Conservation (phyloP, 2,888 invertebrate genomes). For the Unio delphinus region DNA sequence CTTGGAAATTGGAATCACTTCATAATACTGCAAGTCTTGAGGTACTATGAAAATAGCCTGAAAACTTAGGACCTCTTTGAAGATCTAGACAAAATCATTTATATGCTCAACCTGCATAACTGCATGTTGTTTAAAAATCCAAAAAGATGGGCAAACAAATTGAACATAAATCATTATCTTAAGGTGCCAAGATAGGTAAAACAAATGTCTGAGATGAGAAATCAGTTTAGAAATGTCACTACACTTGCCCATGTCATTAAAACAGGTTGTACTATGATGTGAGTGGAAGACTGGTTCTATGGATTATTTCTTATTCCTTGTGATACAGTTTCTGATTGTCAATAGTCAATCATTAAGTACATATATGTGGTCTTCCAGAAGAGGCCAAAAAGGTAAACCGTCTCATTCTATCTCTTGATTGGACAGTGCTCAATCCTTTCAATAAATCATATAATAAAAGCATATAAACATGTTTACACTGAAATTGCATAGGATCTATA, state of each 20-base stretch:
- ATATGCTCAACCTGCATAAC: too few relatives aligned
- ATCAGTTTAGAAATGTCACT: background rate
- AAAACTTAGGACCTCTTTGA: background rate
- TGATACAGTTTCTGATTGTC: background rate
- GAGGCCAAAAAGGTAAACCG: background rate
- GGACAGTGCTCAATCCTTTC: background rate
- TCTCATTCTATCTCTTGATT: slow-evolving; percentile 1
- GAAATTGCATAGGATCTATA: too few relatives aligned
- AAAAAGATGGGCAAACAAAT: background rate
- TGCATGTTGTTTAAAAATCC: background rate
- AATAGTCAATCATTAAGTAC: slow-evolving; percentile 2
- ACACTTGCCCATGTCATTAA: slow-evolving; percentile 1
- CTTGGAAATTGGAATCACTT: too few relatives aligned
- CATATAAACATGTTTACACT: background rate
- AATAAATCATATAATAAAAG: background rate
- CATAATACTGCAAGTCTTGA: background rate
- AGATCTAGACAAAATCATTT: too few relatives aligned
- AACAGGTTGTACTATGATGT: background rate
- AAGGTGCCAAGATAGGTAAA: background rate
- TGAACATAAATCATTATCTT: background rate
- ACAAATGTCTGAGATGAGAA: background rate
- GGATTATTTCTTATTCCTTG: slow-evolving; percentile 4
- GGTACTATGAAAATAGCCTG: background rate
- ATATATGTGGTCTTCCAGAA: background rate
- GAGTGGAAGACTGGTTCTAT: slow-evolving; percentile 1